Evolutionary conservation across 2,888 invertebrate genomes (phyloP).

Genomic region (Iphiclides podalirius): DNA sequence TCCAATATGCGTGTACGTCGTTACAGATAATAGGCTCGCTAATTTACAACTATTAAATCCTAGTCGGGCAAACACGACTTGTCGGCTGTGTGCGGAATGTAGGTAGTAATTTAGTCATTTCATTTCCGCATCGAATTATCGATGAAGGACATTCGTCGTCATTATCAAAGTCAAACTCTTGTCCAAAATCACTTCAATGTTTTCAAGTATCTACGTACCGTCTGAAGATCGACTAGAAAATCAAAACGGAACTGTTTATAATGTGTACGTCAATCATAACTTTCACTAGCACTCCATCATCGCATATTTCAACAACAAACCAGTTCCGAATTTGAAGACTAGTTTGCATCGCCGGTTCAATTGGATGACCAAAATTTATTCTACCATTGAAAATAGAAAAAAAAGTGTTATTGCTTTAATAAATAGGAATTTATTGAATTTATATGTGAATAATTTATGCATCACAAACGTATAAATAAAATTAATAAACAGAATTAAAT

Average conservation of each 20-base stretch:
- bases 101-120: slow-evolving; percentile 63
- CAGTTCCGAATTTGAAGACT: slow-evolving; percentile 50
- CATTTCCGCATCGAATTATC: slow-evolving; percentile 66
- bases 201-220: slow-evolving; percentile 7
- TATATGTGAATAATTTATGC: slow-evolving; percentile 42
- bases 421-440: slow-evolving; percentile 19
- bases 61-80: slow-evolving; percentile 23
- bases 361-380: slow-evolving; percentile 3
- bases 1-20: not conserved
- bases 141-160: slow-evolving; percentile 60
- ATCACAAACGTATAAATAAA: slow-evolving; percentile 39
- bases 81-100: slow-evolving; percentile 35
- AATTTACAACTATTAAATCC: slow-evolving; percentile 20
- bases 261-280: slow-evolving; percentile 67
- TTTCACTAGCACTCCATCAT: slow-evolving; percentile 76
- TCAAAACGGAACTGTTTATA: slow-evolving; percentile 69
- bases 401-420: slow-evolving; percentile 1
- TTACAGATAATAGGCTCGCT: slow-evolving; percentile 12
- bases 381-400: slow-evolving; percentile 18
- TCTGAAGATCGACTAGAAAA: slow-evolving; percentile 30
- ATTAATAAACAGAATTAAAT: slow-evolving; percentile 31
- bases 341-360: slow-evolving; percentile 18
- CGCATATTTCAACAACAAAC: slow-evolving; percentile 71
- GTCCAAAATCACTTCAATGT: slow-evolving; percentile 13
- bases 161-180: slow-evolving; percentile 22